phyloP scores from a whole-genome alignment of 2,797 vertebrate genomes.

The Gallinago solitaria region DNA sequence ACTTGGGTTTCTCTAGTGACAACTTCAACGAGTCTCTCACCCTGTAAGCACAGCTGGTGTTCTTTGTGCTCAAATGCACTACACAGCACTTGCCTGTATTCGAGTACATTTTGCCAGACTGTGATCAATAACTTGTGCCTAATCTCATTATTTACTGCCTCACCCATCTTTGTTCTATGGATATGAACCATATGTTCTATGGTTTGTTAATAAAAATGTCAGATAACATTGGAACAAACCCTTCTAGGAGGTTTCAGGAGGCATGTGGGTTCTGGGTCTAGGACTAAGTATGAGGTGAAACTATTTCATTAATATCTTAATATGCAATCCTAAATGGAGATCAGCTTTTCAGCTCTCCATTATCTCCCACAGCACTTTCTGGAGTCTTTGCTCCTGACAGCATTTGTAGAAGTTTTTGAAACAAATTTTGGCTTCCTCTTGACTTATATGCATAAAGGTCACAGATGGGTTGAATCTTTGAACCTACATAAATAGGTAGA shows the following conservation, averaged over 20 bases:
- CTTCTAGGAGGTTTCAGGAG: neutral
- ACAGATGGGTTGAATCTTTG: neutral
- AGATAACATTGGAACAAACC: neutral
- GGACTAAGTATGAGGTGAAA: neutral
- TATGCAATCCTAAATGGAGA: neutral
- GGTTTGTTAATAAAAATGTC: neutral
- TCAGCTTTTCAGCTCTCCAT: neutral
- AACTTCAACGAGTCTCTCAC: neutral
- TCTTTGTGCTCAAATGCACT: neutral
- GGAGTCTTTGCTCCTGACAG: neutral
- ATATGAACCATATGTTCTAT: neutral
- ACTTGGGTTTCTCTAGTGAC: neutral
- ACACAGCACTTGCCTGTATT: neutral
- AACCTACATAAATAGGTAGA: neutral
- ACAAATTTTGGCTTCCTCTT: neutral
- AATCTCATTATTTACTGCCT: neutral
- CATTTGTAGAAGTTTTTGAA: neutral
- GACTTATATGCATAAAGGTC: neutral
- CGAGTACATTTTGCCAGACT: neutral
- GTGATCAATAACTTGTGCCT: neutral
- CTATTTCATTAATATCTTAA: neutral
- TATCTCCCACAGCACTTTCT: neutral
- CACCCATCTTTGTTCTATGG: neutral
- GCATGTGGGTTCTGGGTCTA: neutral
- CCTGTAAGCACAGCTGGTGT: neutral